Evolutionary conservation across 2,888 invertebrate species (phyloP), one percentile per base, ranked within the genome.

Genomic region (Lordiphosa fenestrarum): DNA sequence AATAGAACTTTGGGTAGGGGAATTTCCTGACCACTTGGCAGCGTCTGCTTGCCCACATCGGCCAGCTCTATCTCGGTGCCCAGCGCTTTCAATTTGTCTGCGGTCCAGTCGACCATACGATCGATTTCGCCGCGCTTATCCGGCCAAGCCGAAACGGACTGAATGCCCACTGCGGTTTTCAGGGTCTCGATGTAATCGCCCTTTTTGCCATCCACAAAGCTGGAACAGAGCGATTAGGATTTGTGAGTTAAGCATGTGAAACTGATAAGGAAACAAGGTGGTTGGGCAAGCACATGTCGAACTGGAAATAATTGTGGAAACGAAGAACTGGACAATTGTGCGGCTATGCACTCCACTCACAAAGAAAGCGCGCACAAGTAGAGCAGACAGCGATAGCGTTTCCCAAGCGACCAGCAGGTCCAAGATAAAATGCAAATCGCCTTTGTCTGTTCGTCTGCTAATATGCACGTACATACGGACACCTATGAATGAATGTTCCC

Each of bases 91-190:
- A 96, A 88, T 85, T 92, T 93, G 0, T 91, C 90, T 53, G 93
- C 92, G 49, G 93, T 93, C 96, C 97, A 98, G 67, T 96, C 91
- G 25, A 96, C 86, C 98, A 98, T 98, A 72, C 92, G 93, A 12
- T 93, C 90, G 69, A 97, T 94, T 69, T 98, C 97, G 12, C 90
- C 90, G 42, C 98, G 92, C 67, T 93, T 92, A 61, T 96, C 94
- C 3, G 95, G 93, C 93, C 95, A 96, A 85, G 96, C 94, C 21
- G 98, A 98, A n/a, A 99, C 97, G 4, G 98, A 98, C 76, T 95
- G 94, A 84, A 99, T 98, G 3, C 95, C 96, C 23, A 99, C 98
- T 1, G 95, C 96, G 85, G 96, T 95, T 53, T 92, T 92, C 56
- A 99, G 91, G 64, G 93, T 92, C 46, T 93, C 90, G 62, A 98